Percentiles rank a stretch among this genome's conserved stretches.
Evolutionary conservation across 2,888 invertebrate genomes (phyloP).

Genomic region (Clivina fossor): DNA sequence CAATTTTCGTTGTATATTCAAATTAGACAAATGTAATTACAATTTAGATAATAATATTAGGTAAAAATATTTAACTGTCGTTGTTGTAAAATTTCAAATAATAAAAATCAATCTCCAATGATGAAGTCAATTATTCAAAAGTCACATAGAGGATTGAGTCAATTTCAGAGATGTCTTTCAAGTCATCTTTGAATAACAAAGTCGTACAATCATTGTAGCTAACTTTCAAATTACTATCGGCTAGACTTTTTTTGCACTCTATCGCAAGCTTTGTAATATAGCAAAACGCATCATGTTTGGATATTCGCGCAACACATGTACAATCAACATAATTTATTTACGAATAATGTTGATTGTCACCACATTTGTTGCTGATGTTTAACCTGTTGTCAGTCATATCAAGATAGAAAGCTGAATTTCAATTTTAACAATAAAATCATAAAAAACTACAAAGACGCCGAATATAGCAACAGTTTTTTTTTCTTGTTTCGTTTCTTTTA

Average conservation of each 20-base stretch:
- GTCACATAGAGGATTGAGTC: conserved; percentile 34
- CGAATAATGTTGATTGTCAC: not conserved
- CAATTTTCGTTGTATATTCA: conserved; percentile 7
- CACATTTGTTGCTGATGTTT: conserved; percentile 8
- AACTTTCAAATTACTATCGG: conserved; percentile 19
- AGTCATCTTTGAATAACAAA: conserved; percentile 29
- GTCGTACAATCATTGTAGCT: conserved; percentile 34
- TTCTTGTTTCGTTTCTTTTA: conserved; percentile 19
- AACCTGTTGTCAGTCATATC: conserved; percentile 18
- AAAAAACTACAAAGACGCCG: conserved; percentile 23
- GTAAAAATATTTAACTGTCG: conserved; percentile 26
- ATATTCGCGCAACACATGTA: conserved; percentile 1
- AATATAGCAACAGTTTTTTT: conserved; percentile 18
- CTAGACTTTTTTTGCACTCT: conserved; percentile 24
- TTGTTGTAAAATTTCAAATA: conserved; percentile 23
- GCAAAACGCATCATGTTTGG: conserved; percentile 11
- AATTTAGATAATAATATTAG: no score
- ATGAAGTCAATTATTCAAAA: conserved; percentile 33
- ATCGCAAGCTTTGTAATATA: conserved; percentile 30
- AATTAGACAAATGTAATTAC: conserved; percentile 6
- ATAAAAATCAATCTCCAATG: conserved; percentile 33
- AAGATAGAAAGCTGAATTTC: conserved; percentile 19
- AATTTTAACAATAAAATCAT: conserved; percentile 13
- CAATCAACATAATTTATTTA: not conserved
- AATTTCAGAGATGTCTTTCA: conserved; percentile 24